phyloP scores from a whole-genome alignment of 2,888 invertebrate species.

The Meteorus cinctellus region DNA sequence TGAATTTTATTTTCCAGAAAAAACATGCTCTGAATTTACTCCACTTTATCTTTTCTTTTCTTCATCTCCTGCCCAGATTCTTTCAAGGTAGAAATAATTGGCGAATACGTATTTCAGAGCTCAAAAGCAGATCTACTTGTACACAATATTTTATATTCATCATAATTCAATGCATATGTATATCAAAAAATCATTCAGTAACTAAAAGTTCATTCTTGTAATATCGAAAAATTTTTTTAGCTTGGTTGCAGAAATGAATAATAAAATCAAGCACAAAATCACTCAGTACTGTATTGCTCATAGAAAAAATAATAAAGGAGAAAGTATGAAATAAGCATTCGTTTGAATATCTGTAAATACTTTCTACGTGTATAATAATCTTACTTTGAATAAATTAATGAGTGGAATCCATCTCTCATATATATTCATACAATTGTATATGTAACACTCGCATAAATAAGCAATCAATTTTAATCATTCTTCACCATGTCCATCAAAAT shows the following conservation, averaged over 20 bases:
- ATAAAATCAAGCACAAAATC: constrained; percentile 10
- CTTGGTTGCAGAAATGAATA: background rate
- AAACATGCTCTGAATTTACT: background rate
- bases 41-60: too few species aligned
- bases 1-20: background rate
- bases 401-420: background rate
- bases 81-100: background rate
- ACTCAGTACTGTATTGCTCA: constrained; percentile 6
- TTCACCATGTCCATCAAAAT: background rate
- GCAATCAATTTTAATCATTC: background rate
- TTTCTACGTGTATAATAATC: constrained; percentile 1
- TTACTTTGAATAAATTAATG: constrained; percentile 5
- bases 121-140: background rate
- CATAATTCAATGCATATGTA: background rate
- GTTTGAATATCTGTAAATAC: constrained; percentile 2
- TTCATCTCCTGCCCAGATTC: background rate
- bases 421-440: constrained; percentile 1
- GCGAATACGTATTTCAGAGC: background rate
- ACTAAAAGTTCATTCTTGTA: background rate
- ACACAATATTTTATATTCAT: background rate
- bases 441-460: background rate
- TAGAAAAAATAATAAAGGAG: background rate
- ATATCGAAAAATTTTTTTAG: background rate
- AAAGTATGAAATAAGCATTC: constrained; percentile 7
- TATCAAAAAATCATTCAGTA: background rate